Percentiles rank a stretch among this genome's conserved stretches.
phyloP scores from a whole-genome alignment of 2,797 vertebrate genomes.

The Thripadectes ignobilis region DNA sequence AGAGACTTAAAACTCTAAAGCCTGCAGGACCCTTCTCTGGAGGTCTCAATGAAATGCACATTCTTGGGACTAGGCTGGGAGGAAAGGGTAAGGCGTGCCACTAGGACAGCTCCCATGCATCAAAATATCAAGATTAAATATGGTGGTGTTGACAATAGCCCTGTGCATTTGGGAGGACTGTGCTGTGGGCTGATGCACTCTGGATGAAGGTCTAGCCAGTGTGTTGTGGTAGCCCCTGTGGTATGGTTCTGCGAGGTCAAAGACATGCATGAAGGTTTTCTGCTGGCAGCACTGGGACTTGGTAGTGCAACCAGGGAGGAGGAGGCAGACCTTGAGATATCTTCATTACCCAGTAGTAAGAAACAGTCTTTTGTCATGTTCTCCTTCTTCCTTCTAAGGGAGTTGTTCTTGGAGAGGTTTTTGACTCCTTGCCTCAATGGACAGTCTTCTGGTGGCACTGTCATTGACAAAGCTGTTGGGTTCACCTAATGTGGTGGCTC shows the following conservation, averaged over 20 bases:
- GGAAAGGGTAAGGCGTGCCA: neutral
- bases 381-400: neutral
- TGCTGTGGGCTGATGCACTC: neutral
- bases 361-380: fast-evolving
- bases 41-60: fast-evolving
- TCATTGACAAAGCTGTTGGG: neutral
- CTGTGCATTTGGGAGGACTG: neutral
- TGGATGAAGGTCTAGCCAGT: fast-evolving
- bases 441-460: neutral
- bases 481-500: neutral
- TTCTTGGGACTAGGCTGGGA: neutral
- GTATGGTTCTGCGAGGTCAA: neutral
- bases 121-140: neutral
- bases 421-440: neutral
- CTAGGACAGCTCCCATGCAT: too few species aligned
- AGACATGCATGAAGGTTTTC: neutral
- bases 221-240: fast-evolving
- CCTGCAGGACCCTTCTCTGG: neutral
- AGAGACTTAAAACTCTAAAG: neutral
- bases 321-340: neutral
- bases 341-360: neutral
- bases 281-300: fast-evolving
- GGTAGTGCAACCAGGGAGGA: neutral
- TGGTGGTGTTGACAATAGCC: fast-evolving
- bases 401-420: neutral